phyloP scores from a whole-genome alignment of 2,888 invertebrate genomes.

The Helicoverpa assulta region DNA sequence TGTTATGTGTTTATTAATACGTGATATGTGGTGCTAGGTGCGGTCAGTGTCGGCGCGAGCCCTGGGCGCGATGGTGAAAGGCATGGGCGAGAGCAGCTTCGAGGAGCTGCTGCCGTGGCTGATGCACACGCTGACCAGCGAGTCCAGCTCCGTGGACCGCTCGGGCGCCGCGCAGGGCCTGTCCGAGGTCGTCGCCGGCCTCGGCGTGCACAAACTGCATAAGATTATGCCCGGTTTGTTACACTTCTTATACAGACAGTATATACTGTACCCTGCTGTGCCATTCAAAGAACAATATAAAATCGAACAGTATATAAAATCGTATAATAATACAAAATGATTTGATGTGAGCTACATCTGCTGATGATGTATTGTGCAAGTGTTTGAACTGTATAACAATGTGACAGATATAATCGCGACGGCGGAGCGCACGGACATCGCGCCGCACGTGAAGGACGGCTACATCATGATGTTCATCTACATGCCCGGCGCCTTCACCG shows the following conservation, averaged over 20 bases:
- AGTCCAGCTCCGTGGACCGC: constrained; percentile 98
- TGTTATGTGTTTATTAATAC: background rate
- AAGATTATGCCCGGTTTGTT: constrained; percentile 96
- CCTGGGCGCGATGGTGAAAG: constrained; percentile 98
- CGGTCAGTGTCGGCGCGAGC: constrained; percentile 98
- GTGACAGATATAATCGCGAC: constrained; percentile 96
- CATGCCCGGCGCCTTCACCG: constrained; percentile 98
- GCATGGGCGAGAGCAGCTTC: constrained; percentile 98
- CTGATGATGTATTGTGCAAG: background rate
- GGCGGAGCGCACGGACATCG: constrained; percentile 97
- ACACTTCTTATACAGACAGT: background rate
- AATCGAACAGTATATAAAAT: no score
- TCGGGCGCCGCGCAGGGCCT: constrained; percentile 99
- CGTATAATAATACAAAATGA: no score
- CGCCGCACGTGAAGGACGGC: constrained; percentile 99
- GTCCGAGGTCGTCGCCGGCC: constrained; percentile 99
- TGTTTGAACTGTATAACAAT: background rate
- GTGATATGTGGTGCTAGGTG: constrained; percentile 85
- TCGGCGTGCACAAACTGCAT: constrained; percentile 98
- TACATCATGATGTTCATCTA: constrained; percentile 99
- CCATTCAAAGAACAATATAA: no score
- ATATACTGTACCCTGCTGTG: background rate
- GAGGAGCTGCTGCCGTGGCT: constrained; percentile 99
- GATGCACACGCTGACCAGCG: constrained; percentile 99
- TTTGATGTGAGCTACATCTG: background rate